These are phyloP conservation scores for Pangasius larnaudii DNA, from an alignment of 2,797 vertebrate species.

Conservation along the genomic window DNA sequence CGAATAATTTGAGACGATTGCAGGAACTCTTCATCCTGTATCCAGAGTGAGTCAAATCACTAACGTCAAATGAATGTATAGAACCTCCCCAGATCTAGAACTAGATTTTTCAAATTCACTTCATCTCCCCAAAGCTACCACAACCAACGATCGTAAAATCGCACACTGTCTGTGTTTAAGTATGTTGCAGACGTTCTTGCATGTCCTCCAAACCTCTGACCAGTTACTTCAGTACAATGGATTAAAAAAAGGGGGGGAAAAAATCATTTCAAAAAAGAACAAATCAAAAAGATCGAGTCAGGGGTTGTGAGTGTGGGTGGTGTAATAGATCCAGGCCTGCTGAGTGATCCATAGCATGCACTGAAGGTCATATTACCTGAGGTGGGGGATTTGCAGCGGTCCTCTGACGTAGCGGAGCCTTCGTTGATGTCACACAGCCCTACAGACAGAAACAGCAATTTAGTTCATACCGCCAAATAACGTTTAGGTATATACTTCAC, in stretches of 20 bases:
- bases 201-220: background rate
- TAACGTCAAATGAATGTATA: background rate
- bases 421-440: slow-evolving; percentile 97
- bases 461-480: background rate
- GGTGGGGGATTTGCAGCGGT: slow-evolving; percentile 98
- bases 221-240: background rate
- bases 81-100: background rate
- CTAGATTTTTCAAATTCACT: too few relatives aligned
- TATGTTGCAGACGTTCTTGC: background rate
- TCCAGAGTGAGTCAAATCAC: background rate
- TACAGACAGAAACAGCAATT: slow-evolving; percentile 33
- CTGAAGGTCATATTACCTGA: slow-evolving; percentile 86
- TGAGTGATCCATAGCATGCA: background rate
- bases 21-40: background rate
- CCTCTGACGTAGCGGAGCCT: slow-evolving; percentile 88
- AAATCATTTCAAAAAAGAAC: background rate
- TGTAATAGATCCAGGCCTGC: background rate
- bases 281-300: background rate
- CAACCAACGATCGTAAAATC: background rate
- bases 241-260: background rate
- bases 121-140: background rate
- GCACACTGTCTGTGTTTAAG: background rate
- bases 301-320: background rate
- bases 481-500: background rate
- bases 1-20: too few relatives aligned